Conservation (phyloP, 2,113 vertebrate species). For the Cephalopholis sonnerati region DNA sequence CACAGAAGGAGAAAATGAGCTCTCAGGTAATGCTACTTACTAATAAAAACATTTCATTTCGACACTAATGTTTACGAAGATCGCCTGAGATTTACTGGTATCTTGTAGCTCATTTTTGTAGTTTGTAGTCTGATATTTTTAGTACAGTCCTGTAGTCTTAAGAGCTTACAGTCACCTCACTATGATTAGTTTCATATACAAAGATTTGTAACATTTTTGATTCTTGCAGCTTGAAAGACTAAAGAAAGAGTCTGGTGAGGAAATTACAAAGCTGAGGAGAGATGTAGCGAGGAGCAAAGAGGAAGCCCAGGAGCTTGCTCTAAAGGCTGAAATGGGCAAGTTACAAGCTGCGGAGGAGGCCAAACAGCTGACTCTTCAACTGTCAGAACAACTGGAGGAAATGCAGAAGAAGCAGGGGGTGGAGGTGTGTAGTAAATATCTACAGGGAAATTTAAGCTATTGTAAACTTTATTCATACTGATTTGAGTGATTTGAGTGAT, state of each 20-base stretch:
- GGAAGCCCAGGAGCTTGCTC: conserved; percentile 60
- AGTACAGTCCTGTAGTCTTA: conserved; percentile 10
- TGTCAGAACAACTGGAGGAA: conserved; percentile 69
- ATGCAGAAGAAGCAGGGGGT: conserved; percentile 62
- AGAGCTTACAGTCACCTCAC: neutral
- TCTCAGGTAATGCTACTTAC: conserved; percentile 74
- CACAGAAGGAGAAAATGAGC: conserved; percentile 67
- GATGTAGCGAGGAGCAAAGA: conserved; percentile 61
- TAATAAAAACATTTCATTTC: conserved; percentile 65
- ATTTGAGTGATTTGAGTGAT: conserved; percentile 33
- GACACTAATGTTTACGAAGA: conserved; percentile 13
- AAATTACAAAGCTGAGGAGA: conserved; percentile 67
- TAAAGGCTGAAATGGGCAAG: conserved; percentile 65
- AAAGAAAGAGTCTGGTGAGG: conserved; percentile 68
- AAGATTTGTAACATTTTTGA: neutral
- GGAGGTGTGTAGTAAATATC: conserved; percentile 63
- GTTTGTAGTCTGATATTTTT: conserved; percentile 24
- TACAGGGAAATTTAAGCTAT: conserved; percentile 11
- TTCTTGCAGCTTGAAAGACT: conserved; percentile 69
- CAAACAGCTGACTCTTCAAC: conserved; percentile 56
- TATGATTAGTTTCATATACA: neutral
- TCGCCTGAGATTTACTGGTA: conserved; percentile 34
- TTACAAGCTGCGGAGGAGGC: conserved; percentile 64
- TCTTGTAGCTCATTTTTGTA: conserved; percentile 29
- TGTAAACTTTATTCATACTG: conserved; percentile 15